phyloP scores from a whole-genome alignment of 2,113 vertebrate species.

The Lipotes vexillifer region DNA sequence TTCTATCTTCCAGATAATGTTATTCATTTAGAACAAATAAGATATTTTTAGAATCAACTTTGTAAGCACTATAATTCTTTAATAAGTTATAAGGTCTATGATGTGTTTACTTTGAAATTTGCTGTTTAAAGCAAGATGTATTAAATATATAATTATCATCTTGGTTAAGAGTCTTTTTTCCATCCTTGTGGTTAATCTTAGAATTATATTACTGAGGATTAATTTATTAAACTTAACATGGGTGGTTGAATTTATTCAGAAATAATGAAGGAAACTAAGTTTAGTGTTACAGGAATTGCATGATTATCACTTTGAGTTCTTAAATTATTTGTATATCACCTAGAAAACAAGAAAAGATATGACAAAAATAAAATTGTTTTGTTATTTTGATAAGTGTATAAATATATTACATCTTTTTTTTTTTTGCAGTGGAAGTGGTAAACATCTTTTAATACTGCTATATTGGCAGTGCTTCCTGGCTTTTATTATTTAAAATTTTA shows the following conservation, averaged over 20 bases:
- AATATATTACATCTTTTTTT: neutral
- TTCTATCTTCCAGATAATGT: slow-evolving; percentile 73
- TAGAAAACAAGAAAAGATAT: neutral
- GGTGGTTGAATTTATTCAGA: slow-evolving; percentile 36
- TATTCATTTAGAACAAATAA: slow-evolving; percentile 76
- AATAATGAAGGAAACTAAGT: neutral
- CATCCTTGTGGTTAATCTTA: slow-evolving; percentile 48
- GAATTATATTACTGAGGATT: slow-evolving; percentile 35
- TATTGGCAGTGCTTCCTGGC: neutral
- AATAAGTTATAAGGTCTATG: slow-evolving; percentile 74
- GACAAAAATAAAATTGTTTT: slow-evolving; percentile 16
- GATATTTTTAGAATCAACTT: slow-evolving; percentile 82
- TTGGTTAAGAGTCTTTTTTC: slow-evolving; percentile 70
- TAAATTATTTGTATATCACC: slow-evolving; percentile 29
- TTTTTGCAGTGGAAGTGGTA: neutral
- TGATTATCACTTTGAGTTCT: neutral
- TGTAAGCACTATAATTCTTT: slow-evolving; percentile 78
- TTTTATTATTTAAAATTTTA: slow-evolving; percentile 3
- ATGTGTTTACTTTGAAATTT: slow-evolving; percentile 79
- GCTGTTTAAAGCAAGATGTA: slow-evolving; percentile 81
- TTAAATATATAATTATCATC: slow-evolving; percentile 79
- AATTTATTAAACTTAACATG: slow-evolving; percentile 33
- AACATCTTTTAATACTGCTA: neutral
- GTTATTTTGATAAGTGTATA: neutral
- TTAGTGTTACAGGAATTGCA: neutral